Conservation (phyloP, 2,113 vertebrate species). For the Myotis lucifugus region DNA sequence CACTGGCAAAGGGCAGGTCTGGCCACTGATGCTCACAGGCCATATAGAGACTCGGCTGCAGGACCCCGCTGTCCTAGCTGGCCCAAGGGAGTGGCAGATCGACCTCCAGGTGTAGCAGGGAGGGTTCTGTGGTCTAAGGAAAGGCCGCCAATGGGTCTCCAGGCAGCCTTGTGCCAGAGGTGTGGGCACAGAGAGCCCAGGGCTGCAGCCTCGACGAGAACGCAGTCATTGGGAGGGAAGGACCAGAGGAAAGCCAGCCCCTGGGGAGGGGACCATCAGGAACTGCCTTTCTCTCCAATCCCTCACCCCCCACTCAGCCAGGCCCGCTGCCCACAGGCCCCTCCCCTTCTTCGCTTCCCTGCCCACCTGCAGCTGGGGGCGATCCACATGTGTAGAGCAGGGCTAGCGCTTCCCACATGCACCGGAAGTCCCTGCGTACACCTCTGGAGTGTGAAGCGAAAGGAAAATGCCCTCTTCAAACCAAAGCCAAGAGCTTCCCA, state of each 20-base stretch:
- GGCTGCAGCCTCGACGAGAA: slow-evolving; percentile 61
- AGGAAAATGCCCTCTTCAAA: background rate
- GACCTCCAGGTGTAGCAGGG: background rate
- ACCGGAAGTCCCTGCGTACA: background rate
- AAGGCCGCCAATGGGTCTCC: background rate
- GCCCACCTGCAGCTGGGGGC: background rate
- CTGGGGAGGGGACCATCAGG: slow-evolving; percentile 79
- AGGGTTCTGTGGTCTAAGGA: background rate
- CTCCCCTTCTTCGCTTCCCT: background rate
- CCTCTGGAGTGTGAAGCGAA: background rate
- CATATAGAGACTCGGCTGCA: background rate
- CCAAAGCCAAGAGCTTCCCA: background rate
- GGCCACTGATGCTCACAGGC: background rate
- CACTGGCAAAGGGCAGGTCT: background rate
- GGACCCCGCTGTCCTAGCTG: background rate
- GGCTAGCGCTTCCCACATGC: background rate
- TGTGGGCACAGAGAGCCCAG: background rate
- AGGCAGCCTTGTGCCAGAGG: background rate
- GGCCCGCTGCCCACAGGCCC: slow-evolving; percentile 34
- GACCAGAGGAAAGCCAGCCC: slow-evolving; percentile 81
- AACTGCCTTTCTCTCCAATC: slow-evolving; percentile 82
- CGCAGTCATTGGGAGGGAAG: slow-evolving; percentile 76
- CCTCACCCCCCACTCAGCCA: slow-evolving; percentile 74
- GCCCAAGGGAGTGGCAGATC: background rate
- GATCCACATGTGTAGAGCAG: background rate